These are phyloP conservation scores for Agonopterix subpropinquella DNA, from an alignment of 2,888 invertebrate species.

Conservation along the genomic window DNA sequence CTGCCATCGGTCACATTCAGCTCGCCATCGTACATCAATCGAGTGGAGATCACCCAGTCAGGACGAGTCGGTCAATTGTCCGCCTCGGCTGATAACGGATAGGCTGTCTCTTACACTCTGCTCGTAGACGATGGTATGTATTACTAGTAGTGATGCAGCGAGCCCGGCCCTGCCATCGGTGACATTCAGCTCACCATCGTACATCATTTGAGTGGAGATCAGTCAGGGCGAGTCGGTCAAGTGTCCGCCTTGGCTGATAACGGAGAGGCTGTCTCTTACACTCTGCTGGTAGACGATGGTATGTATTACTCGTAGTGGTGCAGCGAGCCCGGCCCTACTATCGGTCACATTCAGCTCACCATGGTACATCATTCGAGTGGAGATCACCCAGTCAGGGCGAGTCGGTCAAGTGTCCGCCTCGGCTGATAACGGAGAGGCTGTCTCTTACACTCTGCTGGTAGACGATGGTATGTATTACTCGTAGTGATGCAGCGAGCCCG, in stretches of 20 bases:
- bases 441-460: conserved; percentile 39
- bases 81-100: conserved; percentile 50
- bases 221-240: conserved; percentile 42
- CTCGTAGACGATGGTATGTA: conserved; percentile 36
- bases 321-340: conserved; percentile 30
- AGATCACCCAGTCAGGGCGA: conserved; percentile 36
- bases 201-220: conserved; percentile 36
- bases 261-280: conserved; percentile 43
- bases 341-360: conserved; percentile 39
- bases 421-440: conserved; percentile 44
- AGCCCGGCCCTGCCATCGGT: conserved; percentile 31
- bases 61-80: conserved; percentile 44
- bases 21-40: conserved; percentile 38
- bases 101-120: conserved; percentile 42
- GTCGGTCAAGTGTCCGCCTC: conserved; percentile 45
- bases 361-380: conserved; percentile 40
- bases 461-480: conserved; percentile 34
- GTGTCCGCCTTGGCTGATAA: conserved; percentile 50
- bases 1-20: conserved; percentile 41
- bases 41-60: conserved; percentile 33
- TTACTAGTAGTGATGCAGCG: conserved; percentile 18
- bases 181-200: conserved; percentile 39
- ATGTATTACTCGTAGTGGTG: conserved; percentile 11
- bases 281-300: conserved; percentile 40
- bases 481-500: conserved; percentile 23